Conservation (phyloP, 2,888 invertebrate genomes). For the Drosophila limbata region DNA sequence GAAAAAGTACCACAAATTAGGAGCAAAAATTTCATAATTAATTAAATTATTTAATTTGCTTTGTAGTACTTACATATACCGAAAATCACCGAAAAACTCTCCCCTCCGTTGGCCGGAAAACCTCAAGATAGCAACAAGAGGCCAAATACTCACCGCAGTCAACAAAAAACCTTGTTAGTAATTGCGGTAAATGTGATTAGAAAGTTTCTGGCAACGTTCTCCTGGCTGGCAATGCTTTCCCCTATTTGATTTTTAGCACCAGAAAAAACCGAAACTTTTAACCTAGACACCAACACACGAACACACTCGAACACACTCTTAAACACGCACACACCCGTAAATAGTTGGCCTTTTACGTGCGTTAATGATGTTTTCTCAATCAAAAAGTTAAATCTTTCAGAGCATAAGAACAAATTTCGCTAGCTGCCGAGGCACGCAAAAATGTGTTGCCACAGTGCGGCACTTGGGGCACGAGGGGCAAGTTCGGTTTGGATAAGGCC, state of each 20-base stretch:
- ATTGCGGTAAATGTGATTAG: slow-evolving; percentile 83
- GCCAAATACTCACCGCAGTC: slow-evolving; percentile 47
- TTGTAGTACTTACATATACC: slow-evolving; percentile 40
- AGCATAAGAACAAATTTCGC: slow-evolving; percentile 69
- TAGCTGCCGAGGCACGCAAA: slow-evolving; percentile 67
- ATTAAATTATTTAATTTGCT: slow-evolving; percentile 75
- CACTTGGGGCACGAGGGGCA: neutral
- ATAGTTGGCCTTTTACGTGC: slow-evolving; percentile 79
- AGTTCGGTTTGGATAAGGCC: slow-evolving; percentile 36
- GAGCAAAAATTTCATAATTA: slow-evolving; percentile 72
- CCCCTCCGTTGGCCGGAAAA: slow-evolving; percentile 1
- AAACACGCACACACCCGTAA: slow-evolving; percentile 49
- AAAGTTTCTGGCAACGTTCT: slow-evolving; percentile 69
- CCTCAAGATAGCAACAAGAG: slow-evolving; percentile 49
- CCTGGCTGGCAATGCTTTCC: slow-evolving; percentile 57
- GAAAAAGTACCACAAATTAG: slow-evolving; percentile 39
- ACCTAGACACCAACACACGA: slow-evolving; percentile 59
- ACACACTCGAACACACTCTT: slow-evolving; percentile 14
- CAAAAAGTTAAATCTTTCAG: slow-evolving; percentile 81
- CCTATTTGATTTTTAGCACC: slow-evolving; percentile 76
- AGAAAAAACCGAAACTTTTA: slow-evolving; percentile 76
- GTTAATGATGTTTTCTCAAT: slow-evolving; percentile 83
- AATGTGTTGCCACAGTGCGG: slow-evolving; percentile 47
- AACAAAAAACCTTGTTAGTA: slow-evolving; percentile 78
- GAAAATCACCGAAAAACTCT: neutral